Evolutionary conservation across 1,140 invertebrate genomes (phyloP).

Genomic region (Drosophila ananassae): DNA sequence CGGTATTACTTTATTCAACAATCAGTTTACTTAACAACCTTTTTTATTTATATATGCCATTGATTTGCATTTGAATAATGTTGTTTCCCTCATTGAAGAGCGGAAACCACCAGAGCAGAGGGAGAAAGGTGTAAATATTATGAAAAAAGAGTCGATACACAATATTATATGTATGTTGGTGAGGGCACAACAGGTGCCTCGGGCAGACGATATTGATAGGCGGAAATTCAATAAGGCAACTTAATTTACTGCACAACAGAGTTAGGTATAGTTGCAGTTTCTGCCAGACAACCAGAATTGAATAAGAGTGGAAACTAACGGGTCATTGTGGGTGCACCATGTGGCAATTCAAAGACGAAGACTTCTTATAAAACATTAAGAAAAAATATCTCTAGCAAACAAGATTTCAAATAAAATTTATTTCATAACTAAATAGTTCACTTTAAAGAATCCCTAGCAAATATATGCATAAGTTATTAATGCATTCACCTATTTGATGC

Average conservation of each 20-base stretch:
- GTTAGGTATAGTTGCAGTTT: neutral
- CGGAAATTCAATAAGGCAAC: conserved; percentile 21
- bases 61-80: conserved; percentile 49
- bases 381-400: too few species aligned
- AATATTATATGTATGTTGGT: conserved; percentile 20
- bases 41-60: neutral
- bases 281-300: conserved; percentile 7
- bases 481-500: too few species aligned
- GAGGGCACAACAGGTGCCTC: conserved; percentile 36
- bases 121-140: conserved; percentile 33
- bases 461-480: too few species aligned
- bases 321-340: neutral
- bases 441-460: too few species aligned
- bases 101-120: conserved; percentile 43
- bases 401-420: too few species aligned
- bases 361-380: too few species aligned
- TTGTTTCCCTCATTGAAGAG: conserved; percentile 38
- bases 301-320: neutral
- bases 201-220: conserved; percentile 3
- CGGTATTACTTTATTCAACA: conserved; percentile 24
- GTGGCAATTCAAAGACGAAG: neutral
- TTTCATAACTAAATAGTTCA: too few species aligned
- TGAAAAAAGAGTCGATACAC: conserved; percentile 10
- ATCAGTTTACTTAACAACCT: neutral
- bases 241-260: conserved; percentile 4